phyloP scores from a whole-genome alignment of 2,113 vertebrate genomes.

The Oceanites oceanicus region DNA sequence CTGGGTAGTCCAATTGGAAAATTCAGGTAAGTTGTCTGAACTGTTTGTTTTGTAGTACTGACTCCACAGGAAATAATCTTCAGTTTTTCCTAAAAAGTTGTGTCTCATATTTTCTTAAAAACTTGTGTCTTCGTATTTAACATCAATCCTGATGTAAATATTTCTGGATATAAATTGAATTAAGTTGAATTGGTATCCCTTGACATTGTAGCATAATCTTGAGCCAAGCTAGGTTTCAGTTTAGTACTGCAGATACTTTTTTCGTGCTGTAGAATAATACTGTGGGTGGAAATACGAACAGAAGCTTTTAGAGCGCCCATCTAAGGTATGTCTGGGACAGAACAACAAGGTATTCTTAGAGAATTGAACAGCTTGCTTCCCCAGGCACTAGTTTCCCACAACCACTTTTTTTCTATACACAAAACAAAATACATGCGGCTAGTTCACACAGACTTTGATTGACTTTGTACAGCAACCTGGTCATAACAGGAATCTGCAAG shows the following conservation, averaged over 20 bases:
- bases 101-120: background rate
- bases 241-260: background rate
- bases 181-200: background rate
- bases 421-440: background rate
- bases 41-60: background rate
- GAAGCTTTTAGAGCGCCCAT: background rate
- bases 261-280: background rate
- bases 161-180: background rate
- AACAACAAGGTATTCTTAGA: background rate
- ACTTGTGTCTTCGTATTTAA: background rate
- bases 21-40: background rate
- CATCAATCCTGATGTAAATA: background rate
- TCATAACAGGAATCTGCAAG: background rate
- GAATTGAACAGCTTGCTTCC: background rate
- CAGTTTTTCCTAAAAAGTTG: background rate
- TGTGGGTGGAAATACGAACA: background rate
- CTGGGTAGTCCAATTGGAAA: background rate
- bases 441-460: background rate
- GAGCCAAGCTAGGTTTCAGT: background rate
- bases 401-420: background rate
- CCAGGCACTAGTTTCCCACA: background rate
- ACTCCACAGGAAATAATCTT: background rate
- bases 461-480: background rate
- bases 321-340: background rate
- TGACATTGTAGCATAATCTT: background rate